A percentile compares a stretch with the other conserved stretches of the same genome.
Evolutionary conservation across 2,797 vertebrate genomes (phyloP).

Genomic region (Coregonus ussuriensis): DNA sequence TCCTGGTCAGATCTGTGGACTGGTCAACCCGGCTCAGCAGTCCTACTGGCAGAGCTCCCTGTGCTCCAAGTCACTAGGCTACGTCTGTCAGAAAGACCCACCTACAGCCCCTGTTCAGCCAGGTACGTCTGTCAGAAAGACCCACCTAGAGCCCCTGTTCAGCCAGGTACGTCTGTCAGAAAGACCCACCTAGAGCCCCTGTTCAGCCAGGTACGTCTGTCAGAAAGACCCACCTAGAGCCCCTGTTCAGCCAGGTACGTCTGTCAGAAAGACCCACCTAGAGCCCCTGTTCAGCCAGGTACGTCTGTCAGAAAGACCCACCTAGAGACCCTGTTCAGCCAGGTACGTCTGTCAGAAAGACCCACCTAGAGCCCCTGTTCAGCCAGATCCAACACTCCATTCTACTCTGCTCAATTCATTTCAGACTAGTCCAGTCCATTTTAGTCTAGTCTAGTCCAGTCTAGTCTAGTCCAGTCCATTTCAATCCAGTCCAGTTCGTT

Average conservation of each 20-base stretch:
- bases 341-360: constrained; percentile 83
- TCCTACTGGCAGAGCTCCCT: constrained; percentile 84
- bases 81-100: constrained; percentile 87
- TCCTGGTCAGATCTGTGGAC: constrained; percentile 84
- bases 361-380: constrained; percentile 68
- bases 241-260: constrained; percentile 78
- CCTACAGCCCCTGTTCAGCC: constrained; percentile 66
- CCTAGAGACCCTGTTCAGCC: constrained; percentile 68
- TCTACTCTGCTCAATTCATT: not conserved
- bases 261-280: constrained; percentile 82
- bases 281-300: constrained; percentile 39
- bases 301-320: constrained; percentile 84
- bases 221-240: constrained; percentile 76
- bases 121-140: constrained; percentile 87
- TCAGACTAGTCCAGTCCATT: not conserved
- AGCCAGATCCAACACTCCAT: constrained; percentile 67
- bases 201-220: constrained; percentile 71
- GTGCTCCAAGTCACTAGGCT: constrained; percentile 83
- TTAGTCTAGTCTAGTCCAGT: no score
- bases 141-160: constrained; percentile 67
- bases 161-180: constrained; percentile 87
- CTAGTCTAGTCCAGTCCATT: no score
- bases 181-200: constrained; percentile 16
- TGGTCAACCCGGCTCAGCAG: constrained; percentile 75
- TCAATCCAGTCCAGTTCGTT: no score